Conservation (phyloP, 2,113 vertebrate genomes). For the Oenanthe melanoleuca region DNA sequence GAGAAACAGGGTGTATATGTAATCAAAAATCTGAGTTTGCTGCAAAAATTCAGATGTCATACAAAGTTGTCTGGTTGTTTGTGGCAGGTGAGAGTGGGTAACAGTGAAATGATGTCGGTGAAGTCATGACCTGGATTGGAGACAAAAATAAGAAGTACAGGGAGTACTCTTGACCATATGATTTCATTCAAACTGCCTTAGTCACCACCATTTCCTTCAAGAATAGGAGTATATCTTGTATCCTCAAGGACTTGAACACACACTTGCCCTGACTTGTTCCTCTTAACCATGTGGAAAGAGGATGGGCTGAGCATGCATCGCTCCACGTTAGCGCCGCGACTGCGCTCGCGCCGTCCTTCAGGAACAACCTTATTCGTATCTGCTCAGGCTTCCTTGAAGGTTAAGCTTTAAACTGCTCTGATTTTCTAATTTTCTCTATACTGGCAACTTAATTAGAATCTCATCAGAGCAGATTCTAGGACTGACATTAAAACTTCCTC, state of each 20-base stretch:
- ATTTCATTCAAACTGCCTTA: neutral
- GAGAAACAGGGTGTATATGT: neutral
- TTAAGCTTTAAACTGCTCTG: constrained; percentile 14
- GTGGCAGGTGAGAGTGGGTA: neutral
- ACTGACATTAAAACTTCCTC: constrained; percentile 4
- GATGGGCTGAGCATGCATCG: neutral
- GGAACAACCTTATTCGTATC: neutral
- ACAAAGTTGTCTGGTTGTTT: neutral
- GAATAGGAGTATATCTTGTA: neutral
- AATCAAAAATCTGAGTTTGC: neutral
- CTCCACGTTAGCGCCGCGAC: neutral
- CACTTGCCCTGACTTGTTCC: neutral
- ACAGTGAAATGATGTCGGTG: neutral
- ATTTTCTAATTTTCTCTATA: constrained; percentile 11
- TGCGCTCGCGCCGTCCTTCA: neutral
- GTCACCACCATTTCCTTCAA: neutral
- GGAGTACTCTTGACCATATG: neutral
- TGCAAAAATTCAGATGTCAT: neutral
- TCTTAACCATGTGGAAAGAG: neutral
- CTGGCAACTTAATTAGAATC: neutral
- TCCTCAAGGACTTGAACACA: neutral
- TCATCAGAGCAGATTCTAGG: neutral
- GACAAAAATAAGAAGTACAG: neutral
- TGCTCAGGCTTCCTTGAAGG: neutral
- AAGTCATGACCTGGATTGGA: neutral